These are phyloP conservation scores for Nemurella pictetii DNA, from an alignment of 2,888 invertebrate species.

Conservation along the genomic window DNA sequence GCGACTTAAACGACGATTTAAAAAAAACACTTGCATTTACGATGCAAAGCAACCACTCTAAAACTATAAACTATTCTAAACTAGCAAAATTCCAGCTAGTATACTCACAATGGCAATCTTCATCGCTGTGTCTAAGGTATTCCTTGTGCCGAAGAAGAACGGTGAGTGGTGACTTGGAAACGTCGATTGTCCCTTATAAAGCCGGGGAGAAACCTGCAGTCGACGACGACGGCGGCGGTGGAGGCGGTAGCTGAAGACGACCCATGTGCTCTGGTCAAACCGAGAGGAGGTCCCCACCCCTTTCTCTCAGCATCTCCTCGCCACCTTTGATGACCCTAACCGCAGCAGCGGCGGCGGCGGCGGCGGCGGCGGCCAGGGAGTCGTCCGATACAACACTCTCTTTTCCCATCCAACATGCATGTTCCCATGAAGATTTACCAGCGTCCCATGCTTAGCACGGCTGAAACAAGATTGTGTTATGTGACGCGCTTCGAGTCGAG, in stretches of 20 bases:
- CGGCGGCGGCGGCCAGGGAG: neutral
- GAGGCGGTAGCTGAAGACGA: neutral
- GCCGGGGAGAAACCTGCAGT: neutral
- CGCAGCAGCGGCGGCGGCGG: neutral
- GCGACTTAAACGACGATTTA: no score
- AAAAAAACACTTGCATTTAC: neutral
- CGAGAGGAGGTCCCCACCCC: neutral
- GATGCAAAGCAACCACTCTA: neutral
- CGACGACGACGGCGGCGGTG: neutral
- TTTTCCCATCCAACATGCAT: neutral
- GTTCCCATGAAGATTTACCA: neutral
- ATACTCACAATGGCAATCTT: conserved; percentile 24
- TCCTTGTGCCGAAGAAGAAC: conserved; percentile 8
- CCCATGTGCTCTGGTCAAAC: neutral
- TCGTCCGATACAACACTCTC: neutral
- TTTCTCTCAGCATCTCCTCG: neutral
- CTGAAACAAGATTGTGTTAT: neutral
- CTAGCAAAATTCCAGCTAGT: neutral
- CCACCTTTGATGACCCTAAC: conserved; percentile 1
- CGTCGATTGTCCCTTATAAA: conserved; percentile 18
- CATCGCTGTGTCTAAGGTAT: conserved; percentile 19
- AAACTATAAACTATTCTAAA: neutral
- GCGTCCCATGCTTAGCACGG: neutral
- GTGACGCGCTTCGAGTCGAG: neutral
- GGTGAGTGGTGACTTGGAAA: conserved; percentile 3